phyloP scores from a whole-genome alignment of 1,140 invertebrate genomes.

The Palaemon carinicauda region DNA sequence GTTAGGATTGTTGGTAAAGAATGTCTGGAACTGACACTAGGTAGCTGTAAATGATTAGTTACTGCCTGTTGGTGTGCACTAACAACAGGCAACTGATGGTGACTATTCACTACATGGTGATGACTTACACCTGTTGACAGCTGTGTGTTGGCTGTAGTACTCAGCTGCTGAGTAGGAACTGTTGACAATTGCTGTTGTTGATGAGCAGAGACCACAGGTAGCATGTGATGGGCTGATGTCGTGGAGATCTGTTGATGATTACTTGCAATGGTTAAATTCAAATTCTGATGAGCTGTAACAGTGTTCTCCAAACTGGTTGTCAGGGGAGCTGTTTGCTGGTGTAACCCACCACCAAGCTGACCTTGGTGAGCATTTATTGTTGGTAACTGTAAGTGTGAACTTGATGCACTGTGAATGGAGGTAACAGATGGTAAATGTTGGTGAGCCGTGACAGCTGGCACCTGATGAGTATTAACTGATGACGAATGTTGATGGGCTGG shows the following conservation, averaged over 20 bases:
- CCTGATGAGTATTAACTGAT: conserved; percentile 18
- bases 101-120: no score
- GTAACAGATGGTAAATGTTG: conserved; percentile 14
- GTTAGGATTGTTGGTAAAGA: no score
- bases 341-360: background rate
- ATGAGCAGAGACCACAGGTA: no score
- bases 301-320: no score
- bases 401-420: conserved; percentile 25
- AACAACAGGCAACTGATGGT: background rate
- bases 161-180: no score
- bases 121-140: no score
- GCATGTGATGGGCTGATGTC: no score
- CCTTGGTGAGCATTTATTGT: conserved; percentile 12
- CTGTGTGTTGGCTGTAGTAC: no score
- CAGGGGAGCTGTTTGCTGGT: background rate
- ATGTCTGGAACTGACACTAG: background rate
- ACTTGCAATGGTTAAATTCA: background rate
- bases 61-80: background rate
- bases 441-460: conserved; percentile 22
- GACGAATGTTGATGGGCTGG: conserved; percentile 35
- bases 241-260: background rate
- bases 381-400: conserved; percentile 22
- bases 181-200: no score
- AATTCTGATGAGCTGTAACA: no score
- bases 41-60: background rate